Base-by-base conservation (phyloP, 2,888 invertebrate species). In the Netelia fuscicornis region DNA sequence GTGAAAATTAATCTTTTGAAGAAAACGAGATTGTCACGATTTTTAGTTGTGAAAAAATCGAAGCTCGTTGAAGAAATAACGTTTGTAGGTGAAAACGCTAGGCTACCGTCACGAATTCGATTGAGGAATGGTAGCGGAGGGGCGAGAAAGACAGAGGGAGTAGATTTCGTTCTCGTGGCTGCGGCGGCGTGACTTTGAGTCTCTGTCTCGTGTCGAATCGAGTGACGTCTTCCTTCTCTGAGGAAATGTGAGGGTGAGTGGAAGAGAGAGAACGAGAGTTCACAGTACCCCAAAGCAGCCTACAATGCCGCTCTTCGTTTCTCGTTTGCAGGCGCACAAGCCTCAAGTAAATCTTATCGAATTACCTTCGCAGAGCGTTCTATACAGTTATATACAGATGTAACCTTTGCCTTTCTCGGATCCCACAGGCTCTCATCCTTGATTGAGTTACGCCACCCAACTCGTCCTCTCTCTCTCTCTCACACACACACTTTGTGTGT, bases 291-390 rank as follows among this genome's bases (percentile, higher is more conserved):
- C 62, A 71, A 71, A 76, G 83, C 76, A 80, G 80, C 82, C 67
- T 83, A 83, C 85, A 83, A 85, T 83, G 76, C 82, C 75, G 85
- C 71, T 85, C 85, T 85, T 83, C 85, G 85, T 86, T 81, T 81
- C 85, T 85, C 86, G 86, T 84, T 85, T 84, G 86, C 86, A 86
- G 85, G 62, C 77, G 87, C 82, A 74, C 76, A 86, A 88, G 88
- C 85, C 88, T 81, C 88, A 84, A 90, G 89, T 90, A 91, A 93
- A 92, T 92, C 92, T 92, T 91, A 91, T 92, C 90, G 89, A 91
- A 91, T 92, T 91, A 91, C 87, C 87, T 86, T 81, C 83, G 75
- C 81, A 72, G 65, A 75, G 60, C 85, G 79, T 83, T 81, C 74
- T 84, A 76, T 81, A 84, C 86, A 85, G 82, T 87, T 87, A 87